phyloP scores from a whole-genome alignment of 2,888 invertebrate species.

The Catocala nupta region DNA sequence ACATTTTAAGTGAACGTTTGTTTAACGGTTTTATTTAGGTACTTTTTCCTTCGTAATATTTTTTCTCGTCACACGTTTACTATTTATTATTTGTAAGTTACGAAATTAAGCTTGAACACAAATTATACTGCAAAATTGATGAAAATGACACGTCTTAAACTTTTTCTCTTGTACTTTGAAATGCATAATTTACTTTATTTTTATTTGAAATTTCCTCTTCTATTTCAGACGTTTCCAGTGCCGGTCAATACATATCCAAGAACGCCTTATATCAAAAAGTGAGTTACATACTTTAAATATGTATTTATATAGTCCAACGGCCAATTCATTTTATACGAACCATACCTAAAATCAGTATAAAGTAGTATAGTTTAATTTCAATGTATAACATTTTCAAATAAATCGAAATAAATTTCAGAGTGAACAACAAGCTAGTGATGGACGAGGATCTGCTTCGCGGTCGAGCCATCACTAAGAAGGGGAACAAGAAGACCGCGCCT shows the following conservation, averaged over 20 bases:
- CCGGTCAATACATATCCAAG: conserved; percentile 76
- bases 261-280: conserved; percentile 83
- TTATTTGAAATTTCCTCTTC: no score
- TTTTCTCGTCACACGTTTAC: not conserved
- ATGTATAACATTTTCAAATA: no score
- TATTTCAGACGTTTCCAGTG: conserved; percentile 71
- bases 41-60: not conserved
- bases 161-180: not conserved
- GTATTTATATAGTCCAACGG: not conserved
- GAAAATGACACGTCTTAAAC: no score
- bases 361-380: not conserved
- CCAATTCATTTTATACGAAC: no score
- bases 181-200: no score
- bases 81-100: no score
- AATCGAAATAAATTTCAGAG: conserved; percentile 51
- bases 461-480: conserved; percentile 69
- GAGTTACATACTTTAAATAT: conserved; percentile 41
- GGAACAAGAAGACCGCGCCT: conserved; percentile 70
- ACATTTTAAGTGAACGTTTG: no score
- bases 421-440: conserved; percentile 77
- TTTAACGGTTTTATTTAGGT: not conserved
- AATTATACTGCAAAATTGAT: no score
- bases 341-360: not conserved
- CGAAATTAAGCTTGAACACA: no score
- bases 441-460: conserved; percentile 77